Conservation (phyloP, 2,888 invertebrate species). For the Drosophila parthenogenetica region DNA sequence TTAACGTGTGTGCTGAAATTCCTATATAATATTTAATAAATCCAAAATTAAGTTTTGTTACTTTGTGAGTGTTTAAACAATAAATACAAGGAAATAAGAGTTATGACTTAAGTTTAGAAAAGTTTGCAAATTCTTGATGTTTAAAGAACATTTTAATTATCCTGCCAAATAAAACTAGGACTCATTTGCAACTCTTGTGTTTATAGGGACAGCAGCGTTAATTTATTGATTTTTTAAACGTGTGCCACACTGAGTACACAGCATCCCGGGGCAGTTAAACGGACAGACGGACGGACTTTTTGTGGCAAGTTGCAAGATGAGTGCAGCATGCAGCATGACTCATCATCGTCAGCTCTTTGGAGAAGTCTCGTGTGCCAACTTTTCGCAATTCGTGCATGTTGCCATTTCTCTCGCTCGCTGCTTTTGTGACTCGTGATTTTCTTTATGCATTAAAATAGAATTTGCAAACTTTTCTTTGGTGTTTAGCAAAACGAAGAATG, state of each 20-base stretch:
- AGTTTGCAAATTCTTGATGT: constrained; percentile 41
- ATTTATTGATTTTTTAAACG: constrained; percentile 23
- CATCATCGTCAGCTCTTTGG: constrained; percentile 37
- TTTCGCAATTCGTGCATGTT: constrained; percentile 20
- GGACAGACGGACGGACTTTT: constrained; percentile 1
- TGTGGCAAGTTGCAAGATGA: constrained; percentile 7
- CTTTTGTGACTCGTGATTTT: constrained; percentile 8
- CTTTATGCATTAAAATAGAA: constrained; percentile 21
- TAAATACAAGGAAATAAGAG: not conserved
- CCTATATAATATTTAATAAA: constrained; percentile 4
- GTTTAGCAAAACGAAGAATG: constrained; percentile 1
- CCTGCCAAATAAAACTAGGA: constrained; percentile 13
- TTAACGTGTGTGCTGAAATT: constrained; percentile 24
- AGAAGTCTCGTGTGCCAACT: constrained; percentile 31
- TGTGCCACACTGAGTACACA: constrained; percentile 19
- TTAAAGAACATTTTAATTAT: constrained; percentile 10
- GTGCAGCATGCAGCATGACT: constrained; percentile 34
- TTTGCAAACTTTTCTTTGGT: constrained; percentile 44
- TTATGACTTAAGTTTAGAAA: constrained; percentile 1
- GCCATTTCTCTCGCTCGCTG: constrained; percentile 3
- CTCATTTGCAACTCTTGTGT: constrained; percentile 10
- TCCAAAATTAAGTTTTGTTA: constrained; percentile 32
- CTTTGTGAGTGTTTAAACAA: constrained; percentile 46
- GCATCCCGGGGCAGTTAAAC: constrained; percentile 12
- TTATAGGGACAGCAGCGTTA: constrained; percentile 13